Evolutionary conservation across 2,797 vertebrate species (phyloP), one percentile per base, ranked within the genome.

Genomic region (Sebastes trivittatus): DNA sequence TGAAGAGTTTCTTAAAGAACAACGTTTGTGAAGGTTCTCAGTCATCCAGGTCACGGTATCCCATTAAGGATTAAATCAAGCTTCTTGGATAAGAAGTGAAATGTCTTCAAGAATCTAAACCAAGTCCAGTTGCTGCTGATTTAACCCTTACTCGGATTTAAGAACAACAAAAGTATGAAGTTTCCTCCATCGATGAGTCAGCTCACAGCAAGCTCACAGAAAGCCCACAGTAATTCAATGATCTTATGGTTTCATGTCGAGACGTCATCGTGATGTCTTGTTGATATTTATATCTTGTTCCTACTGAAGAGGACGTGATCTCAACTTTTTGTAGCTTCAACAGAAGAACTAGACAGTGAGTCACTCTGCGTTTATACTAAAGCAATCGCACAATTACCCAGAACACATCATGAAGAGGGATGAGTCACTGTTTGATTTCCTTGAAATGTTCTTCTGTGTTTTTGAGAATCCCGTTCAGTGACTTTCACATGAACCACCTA

Each of bases 321-420:
- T 11, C 6, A 56, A 30, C 55, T 27, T 18, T 20, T 14, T 34
- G 58, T 11, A 11, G 22, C 25, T 58, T 2, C 61, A 38, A 6
- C 49, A 10, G 30, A 60, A 49, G 16, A 23, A 55, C 7, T 4
- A 42, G 30, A 36, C 4, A 22, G 22, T 82, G 79, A 83, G 69
- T 91, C 86, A 77, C 49, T 2, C 27, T 20, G 46, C 49, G 23
- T 66, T 70, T 16, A 78, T 16, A 49, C 49, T 80, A 79, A 87
- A 84, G 11, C 86, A 84, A 85, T 79, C 32, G 27, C 81, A 86
- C 83, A 85, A 90, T 90, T 80, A 87, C 54, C 7, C 88, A 88
- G 59, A 81, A 71, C 34, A 14, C 36, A 59, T 13, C 27, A 7
- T 2, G 11, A 25, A 20, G 5, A 58, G 27, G 20, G 9, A 14